phyloP scores from a whole-genome alignment of 2,797 vertebrate genomes.

The Sternarchorhynchus goeldii region DNA sequence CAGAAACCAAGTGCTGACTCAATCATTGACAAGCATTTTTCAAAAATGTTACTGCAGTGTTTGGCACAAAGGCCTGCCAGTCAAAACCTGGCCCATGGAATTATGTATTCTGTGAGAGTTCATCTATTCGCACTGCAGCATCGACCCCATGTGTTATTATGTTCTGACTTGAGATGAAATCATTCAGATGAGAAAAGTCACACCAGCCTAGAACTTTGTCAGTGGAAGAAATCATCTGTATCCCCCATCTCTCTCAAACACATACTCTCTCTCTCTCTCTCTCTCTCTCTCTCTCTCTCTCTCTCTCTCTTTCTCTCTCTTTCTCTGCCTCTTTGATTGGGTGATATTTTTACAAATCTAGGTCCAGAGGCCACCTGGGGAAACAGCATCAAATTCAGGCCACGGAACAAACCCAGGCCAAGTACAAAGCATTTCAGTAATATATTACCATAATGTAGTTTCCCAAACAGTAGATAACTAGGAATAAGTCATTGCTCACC shows the following conservation, averaged over 20 bases:
- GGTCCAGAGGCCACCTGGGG: constrained; percentile 81
- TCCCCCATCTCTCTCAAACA: not conserved
- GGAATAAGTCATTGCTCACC: constrained; percentile 28
- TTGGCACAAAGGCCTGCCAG: not conserved
- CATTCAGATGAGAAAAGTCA: not conserved
- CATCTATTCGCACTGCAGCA: not conserved
- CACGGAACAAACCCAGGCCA: constrained; percentile 55
- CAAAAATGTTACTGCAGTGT: not conserved
- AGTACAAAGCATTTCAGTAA: constrained; percentile 52
- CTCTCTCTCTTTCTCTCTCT: constrained; percentile 66
- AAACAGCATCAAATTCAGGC: constrained; percentile 63
- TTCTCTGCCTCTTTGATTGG: constrained; percentile 79
- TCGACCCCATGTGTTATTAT: not conserved
- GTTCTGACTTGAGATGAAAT: not conserved
- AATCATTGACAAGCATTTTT: not conserved
- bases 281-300: constrained; percentile 42
- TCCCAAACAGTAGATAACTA: constrained; percentile 36
- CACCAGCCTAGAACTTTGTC: not conserved
- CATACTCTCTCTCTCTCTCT: not conserved
- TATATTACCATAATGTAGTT: constrained; percentile 51
- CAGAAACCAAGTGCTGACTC: not conserved
- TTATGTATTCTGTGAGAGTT: not conserved
- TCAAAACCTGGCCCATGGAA: not conserved
- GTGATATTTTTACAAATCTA: constrained; percentile 83
- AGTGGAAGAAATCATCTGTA: constrained; percentile 15